Base-by-base conservation (phyloP, 2,797 vertebrate species). In the Glyptemys insculpta region DNA sequence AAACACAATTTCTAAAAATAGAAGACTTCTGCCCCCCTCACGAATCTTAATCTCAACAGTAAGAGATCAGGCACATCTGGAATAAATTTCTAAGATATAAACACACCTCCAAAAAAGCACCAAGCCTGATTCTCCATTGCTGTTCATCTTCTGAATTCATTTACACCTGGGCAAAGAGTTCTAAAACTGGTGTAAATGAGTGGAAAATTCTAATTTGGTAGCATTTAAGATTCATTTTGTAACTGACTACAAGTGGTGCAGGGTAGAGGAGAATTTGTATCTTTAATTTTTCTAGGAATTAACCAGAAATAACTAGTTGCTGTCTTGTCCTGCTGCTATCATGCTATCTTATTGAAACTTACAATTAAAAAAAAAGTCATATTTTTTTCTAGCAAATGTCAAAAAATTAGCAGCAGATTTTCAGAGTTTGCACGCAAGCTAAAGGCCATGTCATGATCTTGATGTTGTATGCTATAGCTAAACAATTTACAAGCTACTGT, bases 301-400 rank as follows among this genome's bases (percentile, higher is more conserved):
- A 76, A 47, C 41, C 37, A 31, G 79, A 18, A 2, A 10, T 29
- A 72, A 6, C 3, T 5, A 14, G 0, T 25, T 2, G 80, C 29
- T 2, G 3, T 57, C 31, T 34, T 1, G 3, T 34, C 56, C 0
- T 19, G 54, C 0, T 3, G 1, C 1, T 47, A 1, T n/a, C 8
- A 27, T 1, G 44, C n/a, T 16, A n/a, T n/a, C 5, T 12, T n/a
- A 52, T 62, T 7, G 44, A 4, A 47, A 12, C 12, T 10, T 15
- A 65, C 14, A 1, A 21, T 14, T 53, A 3, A 5, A 11, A 68
- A 4, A 29, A 44, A 29, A 44, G 23, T 14, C 0, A 2, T 25
- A 16, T 2, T 3, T 53, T 16, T 34, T 44, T 8, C 47, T 74
- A 19, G 9, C 4, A 29, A 79, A 21, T 37, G 54, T 3, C 27